Evolutionary conservation across 2,888 invertebrate species (phyloP).

Genomic region (Podabrus alpinus): DNA sequence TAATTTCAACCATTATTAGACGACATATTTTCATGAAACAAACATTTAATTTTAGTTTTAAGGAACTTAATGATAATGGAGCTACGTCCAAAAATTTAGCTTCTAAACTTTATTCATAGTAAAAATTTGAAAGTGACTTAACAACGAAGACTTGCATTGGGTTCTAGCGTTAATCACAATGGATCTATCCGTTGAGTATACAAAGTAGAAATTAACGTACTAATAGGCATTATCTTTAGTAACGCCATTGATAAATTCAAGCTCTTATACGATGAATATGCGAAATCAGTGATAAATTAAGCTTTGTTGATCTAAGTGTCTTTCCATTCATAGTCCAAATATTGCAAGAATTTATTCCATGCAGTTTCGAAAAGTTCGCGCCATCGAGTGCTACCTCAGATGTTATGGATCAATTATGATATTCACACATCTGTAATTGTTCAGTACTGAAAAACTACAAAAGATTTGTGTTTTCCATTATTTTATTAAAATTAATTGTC

Average conservation of each 20-base stretch:
- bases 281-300: not conserved
- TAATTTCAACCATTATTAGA: not conserved
- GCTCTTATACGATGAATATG: too few species aligned
- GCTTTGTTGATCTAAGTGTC: not conserved
- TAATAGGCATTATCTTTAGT: too few species aligned
- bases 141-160: not conserved
- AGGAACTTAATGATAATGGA: not conserved
- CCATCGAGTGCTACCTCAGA: too few species aligned
- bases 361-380: too few species aligned
- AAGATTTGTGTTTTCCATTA: not conserved
- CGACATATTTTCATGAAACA: not conserved
- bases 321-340: too few species aligned
- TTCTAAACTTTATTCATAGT: not conserved
- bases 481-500: not conserved
- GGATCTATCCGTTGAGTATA: not conserved
- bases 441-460: not conserved
- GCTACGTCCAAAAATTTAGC: not conserved
- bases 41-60: not conserved
- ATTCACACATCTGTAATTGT: not conserved
- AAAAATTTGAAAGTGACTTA: not conserved
- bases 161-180: not conserved
- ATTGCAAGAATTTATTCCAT: too few species aligned
- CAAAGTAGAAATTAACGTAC: not conserved
- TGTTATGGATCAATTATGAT: not conserved
- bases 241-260: too few species aligned